phyloP scores from a whole-genome alignment of 2,797 vertebrate species.

The Pteronotus mesoamericanus region DNA sequence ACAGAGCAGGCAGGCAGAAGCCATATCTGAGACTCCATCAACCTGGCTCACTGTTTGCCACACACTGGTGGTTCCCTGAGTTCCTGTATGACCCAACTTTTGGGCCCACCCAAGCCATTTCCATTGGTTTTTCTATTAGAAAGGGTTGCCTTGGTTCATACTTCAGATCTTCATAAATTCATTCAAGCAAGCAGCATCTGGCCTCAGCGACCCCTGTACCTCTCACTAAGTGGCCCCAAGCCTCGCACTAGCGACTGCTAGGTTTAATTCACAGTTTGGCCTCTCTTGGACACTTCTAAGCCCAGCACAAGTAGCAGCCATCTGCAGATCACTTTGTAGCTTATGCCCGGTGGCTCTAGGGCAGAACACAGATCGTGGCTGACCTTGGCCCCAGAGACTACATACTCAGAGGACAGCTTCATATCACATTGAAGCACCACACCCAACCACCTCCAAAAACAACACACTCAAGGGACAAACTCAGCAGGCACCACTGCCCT shows the following conservation, averaged over 20 bases:
- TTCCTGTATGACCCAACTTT: neutral
- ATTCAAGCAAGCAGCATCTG: neutral
- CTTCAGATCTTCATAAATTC: neutral
- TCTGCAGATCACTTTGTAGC: no score
- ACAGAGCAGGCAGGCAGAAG: neutral
- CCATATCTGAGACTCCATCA: neutral
- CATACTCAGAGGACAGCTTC: no score
- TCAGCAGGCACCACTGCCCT: no score
- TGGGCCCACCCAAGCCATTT: neutral
- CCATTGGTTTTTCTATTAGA: neutral
- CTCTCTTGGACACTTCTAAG: neutral
- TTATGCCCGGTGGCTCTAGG: no score
- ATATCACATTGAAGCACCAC: no score
- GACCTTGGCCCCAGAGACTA: no score
- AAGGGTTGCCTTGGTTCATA: neutral
- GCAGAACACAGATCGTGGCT: no score
- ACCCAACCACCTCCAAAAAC: no score
- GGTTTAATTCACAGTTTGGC: neutral
- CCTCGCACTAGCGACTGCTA: neutral
- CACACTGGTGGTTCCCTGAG: neutral
- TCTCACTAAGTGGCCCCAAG: neutral
- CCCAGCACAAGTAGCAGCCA: neutral
- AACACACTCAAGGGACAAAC: no score
- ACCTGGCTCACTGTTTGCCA: neutral
- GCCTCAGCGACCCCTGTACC: neutral